Conservation (phyloP, 2,113 vertebrate species). For the Pogona vitticeps region DNA sequence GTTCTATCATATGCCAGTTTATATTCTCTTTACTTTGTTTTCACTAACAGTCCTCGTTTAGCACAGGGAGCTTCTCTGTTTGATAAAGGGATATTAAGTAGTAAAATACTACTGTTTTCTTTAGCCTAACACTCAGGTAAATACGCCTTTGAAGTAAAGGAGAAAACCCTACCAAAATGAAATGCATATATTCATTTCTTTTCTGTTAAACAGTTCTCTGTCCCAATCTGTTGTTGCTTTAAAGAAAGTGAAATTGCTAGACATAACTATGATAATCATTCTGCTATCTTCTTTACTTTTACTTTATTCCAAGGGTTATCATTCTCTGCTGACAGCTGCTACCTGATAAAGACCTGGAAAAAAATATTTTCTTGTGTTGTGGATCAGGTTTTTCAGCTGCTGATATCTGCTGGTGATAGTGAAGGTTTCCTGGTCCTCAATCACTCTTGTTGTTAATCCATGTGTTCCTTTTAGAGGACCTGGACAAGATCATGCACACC, state of each 20-base stretch:
- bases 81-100: neutral
- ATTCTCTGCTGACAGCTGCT: neutral
- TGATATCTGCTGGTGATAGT: constrained; percentile 1
- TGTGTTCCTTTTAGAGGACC: neutral
- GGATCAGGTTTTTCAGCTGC: constrained; percentile 1
- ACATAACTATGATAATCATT: constrained; percentile 22
- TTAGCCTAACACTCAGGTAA: neutral
- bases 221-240: constrained; percentile 44
- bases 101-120: neutral
- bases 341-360: constrained; percentile 28
- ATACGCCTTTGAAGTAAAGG: constrained; percentile 13
- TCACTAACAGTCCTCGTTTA: neutral
- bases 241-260: constrained; percentile 43
- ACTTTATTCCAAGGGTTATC: constrained; percentile 35
- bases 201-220: constrained; percentile 31
- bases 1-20: no score
- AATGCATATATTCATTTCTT: neutral
- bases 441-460: constrained; percentile 8
- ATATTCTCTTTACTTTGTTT: neutral
- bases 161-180: constrained; percentile 22
- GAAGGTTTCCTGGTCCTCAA: constrained; percentile 19
- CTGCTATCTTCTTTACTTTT: constrained; percentile 58
- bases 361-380: constrained; percentile 20
- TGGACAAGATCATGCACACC: neutral
- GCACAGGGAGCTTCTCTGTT: neutral